Evolutionary conservation across 2,888 invertebrate genomes (phyloP), one percentile per base, ranked within the genome.

Genomic region (Drosophila austrosaltans): DNA sequence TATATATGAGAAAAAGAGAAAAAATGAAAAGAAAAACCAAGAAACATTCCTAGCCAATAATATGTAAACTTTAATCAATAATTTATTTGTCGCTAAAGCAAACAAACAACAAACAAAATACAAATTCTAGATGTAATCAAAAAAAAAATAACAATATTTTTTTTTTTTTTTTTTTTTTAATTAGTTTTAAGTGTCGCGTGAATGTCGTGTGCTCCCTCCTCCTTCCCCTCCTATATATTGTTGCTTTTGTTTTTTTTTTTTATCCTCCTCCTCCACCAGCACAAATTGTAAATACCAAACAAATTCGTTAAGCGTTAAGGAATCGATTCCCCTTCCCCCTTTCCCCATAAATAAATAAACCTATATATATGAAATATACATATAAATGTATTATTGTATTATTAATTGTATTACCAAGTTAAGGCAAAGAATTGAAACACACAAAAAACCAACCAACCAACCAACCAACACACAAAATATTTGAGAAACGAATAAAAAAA

Each of bases 31-130:
- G 64, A 72, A 68, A 64, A 63, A 63, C 56, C 69, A 81, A 69
- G 67, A 72, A 75, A 72, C 83, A 86, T 83, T 83, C 86, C 83
- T 83, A 83, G 86, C 83, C 83, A 83, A 83, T 84, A 82, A 78
- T 59, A 62, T 40, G 64, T 61, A 32, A 67, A 61, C 58, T 54
- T 56, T 64, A 69, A 79, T 74, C 76, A 69, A 75, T 82, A 82
- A 83, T 75, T 83, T 86, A 83, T 86, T 79, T 82, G 72, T 72
- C 75, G 74, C 78, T 74, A 74, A 74, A 58, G 10, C 25, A 44
- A 53, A 20, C 20, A 44, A 58, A 53, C 3, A 66, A 56, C 63
- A 25, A 58, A 64, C 66, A 62, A 62, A 66, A 70, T 65, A 60
- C 59, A 68, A 66, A 72, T 68, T 48, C 68, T 83, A 85, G 79